A percentile compares a stretch with the other conserved stretches of the same genome.
Evolutionary conservation across 2,113 vertebrate species (phyloP).

Genomic region (Elachura formosa): DNA sequence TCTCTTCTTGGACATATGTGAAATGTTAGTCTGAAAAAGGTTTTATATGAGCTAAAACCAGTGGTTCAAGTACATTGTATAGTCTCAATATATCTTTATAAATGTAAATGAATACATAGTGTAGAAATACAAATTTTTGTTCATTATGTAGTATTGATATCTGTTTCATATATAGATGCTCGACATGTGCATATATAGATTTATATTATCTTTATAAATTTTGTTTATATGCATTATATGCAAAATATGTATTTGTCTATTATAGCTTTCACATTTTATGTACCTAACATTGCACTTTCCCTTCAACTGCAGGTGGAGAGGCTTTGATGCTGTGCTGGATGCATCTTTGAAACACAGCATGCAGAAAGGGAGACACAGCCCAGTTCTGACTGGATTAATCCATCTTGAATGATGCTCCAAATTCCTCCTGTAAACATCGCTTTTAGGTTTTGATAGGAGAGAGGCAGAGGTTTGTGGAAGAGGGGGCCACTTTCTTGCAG

Average conservation of each 20-base stretch:
- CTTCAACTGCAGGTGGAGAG: not conserved
- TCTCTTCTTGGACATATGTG: not conserved
- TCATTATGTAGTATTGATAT: not conserved
- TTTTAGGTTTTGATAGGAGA: not conserved
- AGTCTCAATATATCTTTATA: not conserved
- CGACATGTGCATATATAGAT: not conserved
- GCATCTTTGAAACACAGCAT: not conserved
- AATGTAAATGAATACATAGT: not conserved
- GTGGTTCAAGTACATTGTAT: not conserved
- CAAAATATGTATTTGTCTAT: not conserved
- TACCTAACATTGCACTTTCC: not conserved
- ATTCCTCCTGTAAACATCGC: accelerated
- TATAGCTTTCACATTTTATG: not conserved
- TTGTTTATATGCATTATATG: not conserved
- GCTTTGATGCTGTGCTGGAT: not conserved
- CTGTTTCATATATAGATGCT: not conserved
- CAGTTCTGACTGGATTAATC: not conserved
- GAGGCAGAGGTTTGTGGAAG: not conserved
- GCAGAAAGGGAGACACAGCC: not conserved
- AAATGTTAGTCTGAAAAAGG: not conserved
- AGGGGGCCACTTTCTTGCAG: not conserved
- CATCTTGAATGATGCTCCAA: not conserved
- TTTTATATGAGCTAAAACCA: not conserved
- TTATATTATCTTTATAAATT: not conserved
- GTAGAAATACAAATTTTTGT: not conserved